Percentiles rank a stretch among this genome's conserved stretches.
These are phyloP conservation scores for Scaptomyza polygonia DNA, from an alignment of 2,888 invertebrate species.

Conservation along the genomic window DNA sequence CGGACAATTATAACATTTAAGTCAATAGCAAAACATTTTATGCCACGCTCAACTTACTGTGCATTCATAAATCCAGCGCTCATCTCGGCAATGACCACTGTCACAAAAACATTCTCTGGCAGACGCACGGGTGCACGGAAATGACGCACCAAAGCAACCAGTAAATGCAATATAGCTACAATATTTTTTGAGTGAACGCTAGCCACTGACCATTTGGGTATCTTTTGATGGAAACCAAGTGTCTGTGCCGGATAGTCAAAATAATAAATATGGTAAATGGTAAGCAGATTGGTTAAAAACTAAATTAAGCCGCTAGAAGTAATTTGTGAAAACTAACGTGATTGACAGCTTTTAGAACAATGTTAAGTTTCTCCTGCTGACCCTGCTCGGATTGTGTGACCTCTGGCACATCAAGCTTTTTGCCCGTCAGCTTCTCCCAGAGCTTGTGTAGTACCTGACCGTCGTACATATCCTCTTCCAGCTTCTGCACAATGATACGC, in stretches of 20 bases:
- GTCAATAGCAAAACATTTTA: neutral
- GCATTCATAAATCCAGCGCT: constrained; percentile 89
- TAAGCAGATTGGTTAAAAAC: neutral
- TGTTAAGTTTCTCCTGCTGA: constrained; percentile 96
- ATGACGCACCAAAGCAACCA: constrained; percentile 96
- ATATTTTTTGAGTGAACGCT: constrained; percentile 98
- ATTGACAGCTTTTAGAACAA: constrained; percentile 95
- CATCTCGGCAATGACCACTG: constrained; percentile 96
- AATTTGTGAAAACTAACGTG: constrained; percentile 86
- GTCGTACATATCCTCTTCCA: constrained; percentile 98
- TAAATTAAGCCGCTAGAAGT: neutral
- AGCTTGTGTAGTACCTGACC: constrained; percentile 93
- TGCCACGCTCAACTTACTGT: constrained; percentile 83
- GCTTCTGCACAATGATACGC: constrained; percentile 97
- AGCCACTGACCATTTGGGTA: constrained; percentile 98
- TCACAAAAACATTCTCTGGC: constrained; percentile 97
- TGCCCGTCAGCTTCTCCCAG: constrained; percentile 93
- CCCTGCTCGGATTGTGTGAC: constrained; percentile 99
- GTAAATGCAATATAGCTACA: constrained; percentile 96
- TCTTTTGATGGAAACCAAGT: constrained; percentile 89
- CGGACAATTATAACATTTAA: neutral
- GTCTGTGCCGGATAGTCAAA: constrained; percentile 84
- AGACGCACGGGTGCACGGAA: constrained; percentile 97
- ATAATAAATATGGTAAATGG: neutral
- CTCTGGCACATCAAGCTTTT: constrained; percentile 97